Percentiles rank a stretch among this genome's conserved stretches.
phyloP scores from a whole-genome alignment of 2,888 invertebrate species.

The Frankliniella fusca region DNA sequence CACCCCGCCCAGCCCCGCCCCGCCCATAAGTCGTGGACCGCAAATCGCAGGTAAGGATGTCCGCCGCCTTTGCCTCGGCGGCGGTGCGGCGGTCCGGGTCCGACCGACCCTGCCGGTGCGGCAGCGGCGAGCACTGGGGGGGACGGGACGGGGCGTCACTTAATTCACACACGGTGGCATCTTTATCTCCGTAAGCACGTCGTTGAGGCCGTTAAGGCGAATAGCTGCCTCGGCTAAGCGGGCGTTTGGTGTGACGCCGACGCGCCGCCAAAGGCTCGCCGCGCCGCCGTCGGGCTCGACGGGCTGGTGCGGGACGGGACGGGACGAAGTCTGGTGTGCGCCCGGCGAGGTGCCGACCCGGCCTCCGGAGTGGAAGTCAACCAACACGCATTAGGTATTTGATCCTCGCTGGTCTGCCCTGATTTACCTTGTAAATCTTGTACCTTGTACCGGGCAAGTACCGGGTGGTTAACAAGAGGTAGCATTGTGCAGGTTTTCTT shows the following conservation, averaged over 20 bases:
- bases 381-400: no score
- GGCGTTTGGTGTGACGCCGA: not conserved
- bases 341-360: not conserved
- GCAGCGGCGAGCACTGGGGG: not conserved
- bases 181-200: not conserved
- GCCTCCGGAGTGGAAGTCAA: not conserved
- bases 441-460: no score
- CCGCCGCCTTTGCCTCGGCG: not conserved
- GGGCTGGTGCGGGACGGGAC: not conserved
- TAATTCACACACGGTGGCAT: not conserved
- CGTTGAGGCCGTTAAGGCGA: not conserved
- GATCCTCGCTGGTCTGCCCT: no score
- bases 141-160: not conserved
- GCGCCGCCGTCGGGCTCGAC: not conserved
- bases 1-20: conserved; percentile 8
- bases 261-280: not conserved
- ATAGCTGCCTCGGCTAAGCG: not conserved
- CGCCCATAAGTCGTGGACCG: not conserved
- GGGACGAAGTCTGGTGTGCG: not conserved
- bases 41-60: not conserved
- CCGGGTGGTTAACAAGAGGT: no score
- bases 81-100: not conserved
- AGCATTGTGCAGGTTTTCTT: no score
- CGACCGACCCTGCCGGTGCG: not conserved
- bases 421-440: no score